Base-by-base conservation (phyloP, 2,797 vertebrate genomes). In the Melanotaenia maccullochi region DNA sequence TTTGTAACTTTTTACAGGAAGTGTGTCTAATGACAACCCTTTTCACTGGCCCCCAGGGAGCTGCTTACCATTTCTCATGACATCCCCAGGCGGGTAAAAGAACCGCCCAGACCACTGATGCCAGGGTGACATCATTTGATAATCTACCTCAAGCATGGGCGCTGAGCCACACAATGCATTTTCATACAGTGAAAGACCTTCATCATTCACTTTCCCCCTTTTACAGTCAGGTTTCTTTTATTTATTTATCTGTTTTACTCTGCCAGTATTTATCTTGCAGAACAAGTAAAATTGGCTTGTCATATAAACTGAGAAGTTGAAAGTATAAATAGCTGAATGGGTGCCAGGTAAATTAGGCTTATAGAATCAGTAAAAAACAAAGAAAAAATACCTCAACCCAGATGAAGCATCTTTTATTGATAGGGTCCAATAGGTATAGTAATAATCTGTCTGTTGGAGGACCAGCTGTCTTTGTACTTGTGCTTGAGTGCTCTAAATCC, bases 91-190 rank as follows among this genome's bases (percentile, higher is more conserved):
- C 65, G 47, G 85, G 86, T 91, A 92, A 90, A 75, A 85, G 87
- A 90, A 71, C 79, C 81, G 73, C 85, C 85, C 85, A 84, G 83
- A 86, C 69, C 66, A 22, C 73, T 60, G 71, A 87, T 88, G 90
- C 92, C 86, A 74, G 85, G 88, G 92, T 91, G 65, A 87, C 93
- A 85, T 92, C 74, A 86, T 87, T 89, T 81, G 88, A 89, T 92
- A 88, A 78, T 90, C 89, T 84, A 88, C 24, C 73, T 87, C 63
- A 78, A 84, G 82, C 81, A 79, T 75, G 87, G 84, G 86, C 82
- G 33, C 24, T 0, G 61, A 88, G 90, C 90, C 87, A 94, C 90
- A 73, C 72, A 71, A 76, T 89, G 69, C 87, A 93, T 94, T 94
- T 92, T 93, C 86, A 91, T 87, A 90, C 81, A 78, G 88, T 81